These are phyloP conservation scores for Sinocyclocheilus anophthalmus DNA, from an alignment of 2,113 vertebrate species.

Conservation along the genomic window DNA sequence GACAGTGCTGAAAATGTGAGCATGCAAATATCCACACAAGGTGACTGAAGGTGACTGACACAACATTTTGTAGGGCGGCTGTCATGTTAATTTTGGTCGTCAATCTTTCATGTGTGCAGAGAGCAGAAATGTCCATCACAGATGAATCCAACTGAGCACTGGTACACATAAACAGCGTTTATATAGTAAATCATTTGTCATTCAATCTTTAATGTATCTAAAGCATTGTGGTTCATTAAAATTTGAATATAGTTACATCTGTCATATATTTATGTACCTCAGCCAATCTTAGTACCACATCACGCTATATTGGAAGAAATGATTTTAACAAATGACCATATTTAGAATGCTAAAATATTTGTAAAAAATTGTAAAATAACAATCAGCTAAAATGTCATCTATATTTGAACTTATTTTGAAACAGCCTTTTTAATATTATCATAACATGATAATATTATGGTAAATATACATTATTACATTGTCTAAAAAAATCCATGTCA, in stretches of 20 bases:
- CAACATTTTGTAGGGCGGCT: not conserved
- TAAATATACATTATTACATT: not conserved
- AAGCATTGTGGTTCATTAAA: not conserved
- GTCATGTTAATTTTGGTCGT: not conserved
- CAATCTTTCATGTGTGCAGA: not conserved
- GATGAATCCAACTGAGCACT: not conserved
- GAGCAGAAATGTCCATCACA: not conserved
- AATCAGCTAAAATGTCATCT: not conserved
- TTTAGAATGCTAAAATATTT: not conserved
- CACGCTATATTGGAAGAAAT: not conserved
- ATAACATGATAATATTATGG: not conserved
- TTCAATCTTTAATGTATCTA: not conserved
- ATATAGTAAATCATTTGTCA: not conserved
- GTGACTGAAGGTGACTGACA: not conserved
- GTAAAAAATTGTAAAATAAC: not conserved
- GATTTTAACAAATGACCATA: not conserved
- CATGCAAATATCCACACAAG: not conserved
- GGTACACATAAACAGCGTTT: not conserved
- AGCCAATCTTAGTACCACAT: not conserved
- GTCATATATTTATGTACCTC: not conserved
- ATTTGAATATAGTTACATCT: not conserved
- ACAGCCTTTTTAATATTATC: not conserved
- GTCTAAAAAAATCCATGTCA: constrained; percentile 6
- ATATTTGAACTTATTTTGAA: not conserved
- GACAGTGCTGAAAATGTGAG: not conserved